Percentiles rank a stretch among this genome's conserved stretches.
phyloP scores from a whole-genome alignment of 1,140 invertebrate species.

The Apis cerana region DNA sequence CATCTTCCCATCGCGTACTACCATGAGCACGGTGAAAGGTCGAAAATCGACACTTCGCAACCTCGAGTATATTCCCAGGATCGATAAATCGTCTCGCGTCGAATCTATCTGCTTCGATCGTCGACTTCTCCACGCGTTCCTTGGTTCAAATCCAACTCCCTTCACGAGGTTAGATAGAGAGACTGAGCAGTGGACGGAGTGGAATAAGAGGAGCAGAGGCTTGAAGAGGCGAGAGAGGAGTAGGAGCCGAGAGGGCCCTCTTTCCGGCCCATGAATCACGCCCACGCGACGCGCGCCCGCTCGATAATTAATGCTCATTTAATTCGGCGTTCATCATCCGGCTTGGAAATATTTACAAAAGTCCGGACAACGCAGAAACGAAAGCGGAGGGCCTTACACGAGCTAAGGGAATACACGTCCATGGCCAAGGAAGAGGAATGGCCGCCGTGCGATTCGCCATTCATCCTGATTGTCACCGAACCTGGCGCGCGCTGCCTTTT shows the following conservation, averaged over 20 bases:
- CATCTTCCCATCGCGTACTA: background rate
- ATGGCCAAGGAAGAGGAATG: slow-evolving; percentile 67
- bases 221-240: slow-evolving; percentile 48
- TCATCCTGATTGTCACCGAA: slow-evolving; percentile 75
- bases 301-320: slow-evolving; percentile 79
- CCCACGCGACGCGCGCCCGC: slow-evolving; percentile 74
- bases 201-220: slow-evolving; percentile 12
- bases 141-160: background rate
- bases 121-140: slow-evolving; percentile 6
- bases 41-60: slow-evolving; percentile 2
- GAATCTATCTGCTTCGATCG: slow-evolving; percentile 53
- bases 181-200: background rate
- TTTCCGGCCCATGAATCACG: slow-evolving; percentile 76
- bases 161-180: background rate
- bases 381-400: slow-evolving; percentile 51
- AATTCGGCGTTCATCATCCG: slow-evolving; percentile 77
- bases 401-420: slow-evolving; percentile 50
- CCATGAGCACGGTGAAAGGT: background rate
- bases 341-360: slow-evolving; percentile 74
- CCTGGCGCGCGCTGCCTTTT: slow-evolving; percentile 46
- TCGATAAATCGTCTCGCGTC: slow-evolving; percentile 68
- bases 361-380: slow-evolving; percentile 61
- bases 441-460: slow-evolving; percentile 65
- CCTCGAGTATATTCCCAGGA: background rate
- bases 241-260: slow-evolving; percentile 49